Evolutionary conservation across 1,140 invertebrate species (phyloP).

Genomic region (Anoplolepis gracilipes): DNA sequence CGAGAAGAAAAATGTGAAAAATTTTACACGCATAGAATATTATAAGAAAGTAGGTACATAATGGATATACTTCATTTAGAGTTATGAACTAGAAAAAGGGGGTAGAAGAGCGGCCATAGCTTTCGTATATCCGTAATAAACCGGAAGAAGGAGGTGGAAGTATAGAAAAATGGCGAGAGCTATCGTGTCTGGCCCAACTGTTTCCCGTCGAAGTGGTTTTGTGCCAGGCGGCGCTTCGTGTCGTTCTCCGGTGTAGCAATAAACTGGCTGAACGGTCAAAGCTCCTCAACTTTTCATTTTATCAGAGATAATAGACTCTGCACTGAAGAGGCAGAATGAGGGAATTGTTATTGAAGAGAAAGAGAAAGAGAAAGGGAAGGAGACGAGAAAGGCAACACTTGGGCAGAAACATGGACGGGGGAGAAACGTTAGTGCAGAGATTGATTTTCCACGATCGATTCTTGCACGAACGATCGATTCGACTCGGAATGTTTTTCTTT

Average conservation of each 20-base stretch:
- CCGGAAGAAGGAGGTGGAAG: constrained; percentile 53
- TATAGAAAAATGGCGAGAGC: constrained; percentile 59
- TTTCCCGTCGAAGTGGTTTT: constrained; percentile 80
- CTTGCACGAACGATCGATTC: constrained; percentile 52
- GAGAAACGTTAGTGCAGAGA: constrained; percentile 52
- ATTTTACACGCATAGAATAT: not conserved
- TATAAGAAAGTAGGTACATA: not conserved
- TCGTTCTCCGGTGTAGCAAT: constrained; percentile 75
- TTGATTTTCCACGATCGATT: constrained; percentile 62
- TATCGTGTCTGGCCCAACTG: constrained; percentile 81
- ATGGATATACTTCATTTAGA: not conserved
- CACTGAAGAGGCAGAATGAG: constrained; percentile 36
- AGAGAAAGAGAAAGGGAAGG: not conserved
- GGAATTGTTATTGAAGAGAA: constrained; percentile 36
- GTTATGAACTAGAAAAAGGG: constrained; percentile 49
- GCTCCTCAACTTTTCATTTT: constrained; percentile 79
- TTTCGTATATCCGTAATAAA: constrained; percentile 66
- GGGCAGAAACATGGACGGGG: not conserved
- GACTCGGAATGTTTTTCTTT: constrained; percentile 37
- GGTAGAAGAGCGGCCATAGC: not conserved
- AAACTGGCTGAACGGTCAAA: constrained; percentile 77
- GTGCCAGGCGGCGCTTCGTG: constrained; percentile 80
- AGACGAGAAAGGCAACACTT: constrained; percentile 56
- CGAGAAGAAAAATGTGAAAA: not conserved
- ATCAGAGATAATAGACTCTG: constrained; percentile 67